Percentiles rank a stretch among this genome's conserved stretches.
Conservation (phyloP, 2,888 invertebrate species). For the Aleiodes testaceus region DNA sequence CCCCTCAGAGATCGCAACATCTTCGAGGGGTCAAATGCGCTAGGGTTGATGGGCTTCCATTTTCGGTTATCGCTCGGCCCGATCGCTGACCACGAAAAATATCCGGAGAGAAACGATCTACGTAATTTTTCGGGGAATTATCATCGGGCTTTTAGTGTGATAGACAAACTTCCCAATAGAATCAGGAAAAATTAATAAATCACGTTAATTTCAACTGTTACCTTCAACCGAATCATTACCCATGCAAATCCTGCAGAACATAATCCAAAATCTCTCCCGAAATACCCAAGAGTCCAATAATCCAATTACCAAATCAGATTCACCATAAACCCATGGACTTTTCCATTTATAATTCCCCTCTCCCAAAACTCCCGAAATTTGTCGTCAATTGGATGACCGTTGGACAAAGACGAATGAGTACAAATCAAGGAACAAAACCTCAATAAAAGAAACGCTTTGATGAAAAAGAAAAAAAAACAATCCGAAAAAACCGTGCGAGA, state of each 20-base stretch:
- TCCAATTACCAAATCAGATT: no score
- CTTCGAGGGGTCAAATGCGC: slow-evolving; percentile 4
- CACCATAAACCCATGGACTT: no score
- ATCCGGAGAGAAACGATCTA: not conserved
- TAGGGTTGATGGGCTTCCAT: slow-evolving; percentile 26
- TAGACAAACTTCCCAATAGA: no score
- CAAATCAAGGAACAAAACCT: slow-evolving; percentile 1
- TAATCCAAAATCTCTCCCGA: no score
- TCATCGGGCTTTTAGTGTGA: no score
- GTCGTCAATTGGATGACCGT: slow-evolving; percentile 4
- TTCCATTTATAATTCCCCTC: no score
- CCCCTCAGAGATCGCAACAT: slow-evolving; percentile 3
- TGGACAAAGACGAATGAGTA: slow-evolving; percentile 9
- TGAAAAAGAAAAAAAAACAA: not conserved
- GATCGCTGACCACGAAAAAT: slow-evolving; percentile 17
- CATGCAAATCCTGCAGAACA: no score
- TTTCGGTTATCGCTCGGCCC: slow-evolving; percentile 24
- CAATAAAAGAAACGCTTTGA: not conserved
- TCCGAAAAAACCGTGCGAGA: slow-evolving; percentile 13
- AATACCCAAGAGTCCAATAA: no score
- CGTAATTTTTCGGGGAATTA: slow-evolving; percentile 13
- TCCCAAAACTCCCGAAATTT: not conserved
- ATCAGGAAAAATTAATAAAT: no score
- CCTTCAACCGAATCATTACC: no score
- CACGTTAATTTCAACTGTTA: no score